phyloP scores from a whole-genome alignment of 2,113 vertebrate species.

The Tenrec ecaudatus region DNA sequence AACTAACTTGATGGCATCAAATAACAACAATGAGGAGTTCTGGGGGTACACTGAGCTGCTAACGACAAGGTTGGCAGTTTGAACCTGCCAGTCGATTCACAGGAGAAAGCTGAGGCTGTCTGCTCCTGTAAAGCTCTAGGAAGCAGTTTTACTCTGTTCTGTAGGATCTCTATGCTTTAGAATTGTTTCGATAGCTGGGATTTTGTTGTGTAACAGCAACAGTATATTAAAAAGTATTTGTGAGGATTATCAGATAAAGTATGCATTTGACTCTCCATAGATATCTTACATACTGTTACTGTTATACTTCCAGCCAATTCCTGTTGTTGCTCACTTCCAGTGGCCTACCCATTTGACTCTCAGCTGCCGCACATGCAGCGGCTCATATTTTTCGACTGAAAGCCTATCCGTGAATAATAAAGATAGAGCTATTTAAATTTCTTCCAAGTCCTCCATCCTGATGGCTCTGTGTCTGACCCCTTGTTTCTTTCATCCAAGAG shows the following conservation, averaged over 20 bases:
- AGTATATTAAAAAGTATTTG: slow-evolving; percentile 2
- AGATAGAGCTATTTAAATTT: background rate
- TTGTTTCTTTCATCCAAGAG: background rate
- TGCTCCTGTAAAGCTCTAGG: too few relatives aligned
- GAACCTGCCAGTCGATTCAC: too few relatives aligned
- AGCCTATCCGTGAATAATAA: background rate
- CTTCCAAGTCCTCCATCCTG: background rate
- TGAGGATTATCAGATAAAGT: background rate
- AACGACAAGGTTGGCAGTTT: too few relatives aligned
- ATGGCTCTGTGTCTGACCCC: background rate
- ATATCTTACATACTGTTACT: too few relatives aligned
- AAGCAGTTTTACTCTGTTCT: too few relatives aligned
- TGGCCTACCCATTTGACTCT: background rate
- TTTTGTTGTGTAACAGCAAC: background rate
- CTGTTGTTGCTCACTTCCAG: background rate
- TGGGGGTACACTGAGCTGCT: too few relatives aligned
- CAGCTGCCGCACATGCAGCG: too few relatives aligned
- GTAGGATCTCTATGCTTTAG: too few relatives aligned
- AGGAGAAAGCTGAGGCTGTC: too few relatives aligned
- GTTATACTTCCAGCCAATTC: background rate
- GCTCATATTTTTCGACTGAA: background rate
- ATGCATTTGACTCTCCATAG: background rate
- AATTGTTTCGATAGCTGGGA: background rate
- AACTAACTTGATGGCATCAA: too few relatives aligned
- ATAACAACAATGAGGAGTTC: too few relatives aligned